phyloP scores from a whole-genome alignment of 2,888 invertebrate genomes.

The Parascotia fuliginaria region DNA sequence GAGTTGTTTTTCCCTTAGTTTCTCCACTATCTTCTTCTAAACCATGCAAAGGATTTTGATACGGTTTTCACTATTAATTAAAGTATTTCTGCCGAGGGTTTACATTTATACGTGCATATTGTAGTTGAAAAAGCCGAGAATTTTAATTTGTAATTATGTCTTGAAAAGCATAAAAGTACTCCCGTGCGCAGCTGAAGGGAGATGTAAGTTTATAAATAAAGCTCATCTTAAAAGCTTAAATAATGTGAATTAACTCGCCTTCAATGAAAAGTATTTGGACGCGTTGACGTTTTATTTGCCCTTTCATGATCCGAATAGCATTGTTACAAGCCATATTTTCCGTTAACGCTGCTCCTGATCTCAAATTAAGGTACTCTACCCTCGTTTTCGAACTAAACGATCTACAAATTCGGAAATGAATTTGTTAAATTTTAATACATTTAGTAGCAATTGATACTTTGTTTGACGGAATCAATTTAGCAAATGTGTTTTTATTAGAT shows the following conservation, averaged over 20 bases:
- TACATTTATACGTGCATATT: too few relatives aligned
- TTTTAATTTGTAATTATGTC: neutral
- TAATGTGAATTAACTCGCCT: neutral
- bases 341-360: constrained; percentile 23
- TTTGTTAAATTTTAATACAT: constrained; percentile 32
- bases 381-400: constrained; percentile 18
- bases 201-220: too few relatives aligned
- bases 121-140: too few relatives aligned
- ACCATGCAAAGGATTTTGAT: too few relatives aligned
- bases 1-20: too few relatives aligned
- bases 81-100: too few relatives aligned
- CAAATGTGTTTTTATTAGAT: constrained; percentile 2
- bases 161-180: too few relatives aligned
- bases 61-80: too few relatives aligned
- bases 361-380: constrained; percentile 20
- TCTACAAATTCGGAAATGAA: constrained; percentile 27
- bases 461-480: constrained; percentile 7
- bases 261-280: constrained; percentile 8
- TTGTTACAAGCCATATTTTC: constrained; percentile 28
- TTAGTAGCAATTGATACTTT: constrained; percentile 26
- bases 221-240: neutral
- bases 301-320: constrained; percentile 29
- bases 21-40: too few relatives aligned
- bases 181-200: too few relatives aligned
- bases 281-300: constrained; percentile 18